Base-by-base conservation (phyloP, 2,113 vertebrate genomes). In the Procavia capensis region DNA sequence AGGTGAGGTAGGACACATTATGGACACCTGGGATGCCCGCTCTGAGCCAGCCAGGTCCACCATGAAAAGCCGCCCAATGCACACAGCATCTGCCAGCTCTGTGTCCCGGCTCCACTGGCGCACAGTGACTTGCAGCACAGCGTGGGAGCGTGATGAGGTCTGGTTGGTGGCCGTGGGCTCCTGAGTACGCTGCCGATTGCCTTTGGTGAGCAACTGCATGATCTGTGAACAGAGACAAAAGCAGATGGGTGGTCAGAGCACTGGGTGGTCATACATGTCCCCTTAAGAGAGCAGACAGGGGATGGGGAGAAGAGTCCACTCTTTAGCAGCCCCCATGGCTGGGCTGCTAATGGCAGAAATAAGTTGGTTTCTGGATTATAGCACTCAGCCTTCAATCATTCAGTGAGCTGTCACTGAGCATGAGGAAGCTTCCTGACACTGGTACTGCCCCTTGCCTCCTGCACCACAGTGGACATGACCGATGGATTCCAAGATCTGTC, bases 1-100 rank as follows among this genome's bases (percentile, higher is more conserved):
- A 2, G 5, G 29, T 9, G 47, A 24, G 1, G 6, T 11, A 39
- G 10, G 87, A 34, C 24, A 47, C 2, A 22, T 0, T 0, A 47
- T 20, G 9, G 1, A 0, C 63, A 98, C 98, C 98, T 98, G 98
- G 7, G 98, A 96, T 0, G 98, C 98, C 63, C 97, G 97, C 90
- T 98, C 98, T 0, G 97, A 98, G n/a, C 98, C 98, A 0, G 97
- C 98, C 94, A 98, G 95, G 95, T 98, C 98, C 0, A 98, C 98
- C 98, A 98, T 94, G 96, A 98, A 98, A 59, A 99, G 98, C 76
- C 94, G 97, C 11, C 98, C 98, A 0, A 95, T 0, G 0, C 75
- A 25, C 50, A 94, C 72, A 41, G 97, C 98, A 91, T 97, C 88
- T 0, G 36, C 43, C 0, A 74, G 41, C 3, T 50, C 94, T 0